Conservation (phyloP, 2,888 invertebrate species). For the Dermolepida albohirtum region DNA sequence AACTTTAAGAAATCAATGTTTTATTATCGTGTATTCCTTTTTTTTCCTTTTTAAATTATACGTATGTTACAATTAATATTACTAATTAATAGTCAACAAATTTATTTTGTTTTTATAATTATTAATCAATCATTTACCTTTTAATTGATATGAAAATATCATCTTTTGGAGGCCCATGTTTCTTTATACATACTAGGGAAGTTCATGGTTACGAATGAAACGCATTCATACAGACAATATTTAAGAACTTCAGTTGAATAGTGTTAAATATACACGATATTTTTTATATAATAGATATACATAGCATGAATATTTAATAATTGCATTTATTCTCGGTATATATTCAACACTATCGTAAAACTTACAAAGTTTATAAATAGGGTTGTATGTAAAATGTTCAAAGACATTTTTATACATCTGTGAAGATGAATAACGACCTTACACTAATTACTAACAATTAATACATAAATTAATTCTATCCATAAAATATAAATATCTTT, state of each 20-base stretch:
- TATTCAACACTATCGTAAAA: slow-evolving; percentile 5
- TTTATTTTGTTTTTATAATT: slow-evolving; percentile 22
- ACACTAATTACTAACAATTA: slow-evolving; percentile 7
- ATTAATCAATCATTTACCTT: slow-evolving; percentile 29
- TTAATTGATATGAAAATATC: slow-evolving; percentile 42
- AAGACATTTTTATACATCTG: background rate
- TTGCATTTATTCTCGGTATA: slow-evolving; percentile 10
- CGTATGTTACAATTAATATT: slow-evolving; percentile 22
- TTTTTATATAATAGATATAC: background rate
- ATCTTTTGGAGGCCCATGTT: slow-evolving; percentile 38
- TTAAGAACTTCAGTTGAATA: slow-evolving; percentile 10
- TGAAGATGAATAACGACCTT: slow-evolving; percentile 11
- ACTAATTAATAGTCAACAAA: slow-evolving; percentile 42
- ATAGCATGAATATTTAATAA: slow-evolving; percentile 13
- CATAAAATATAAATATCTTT: slow-evolving; percentile 8
- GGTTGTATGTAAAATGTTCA: slow-evolving; percentile 18
- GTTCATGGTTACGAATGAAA: slow-evolving; percentile 14
- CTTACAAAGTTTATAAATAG: background rate
- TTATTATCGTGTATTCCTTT: background rate
- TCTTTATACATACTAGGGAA: slow-evolving; percentile 17
- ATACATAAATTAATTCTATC: slow-evolving; percentile 14
- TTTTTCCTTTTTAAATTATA: slow-evolving; percentile 21
- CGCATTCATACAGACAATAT: background rate
- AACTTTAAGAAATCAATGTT: slow-evolving; percentile 13
- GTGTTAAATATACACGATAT: slow-evolving; percentile 15